phyloP scores from a whole-genome alignment of 2,888 invertebrate species.

The Idaea biselata region DNA sequence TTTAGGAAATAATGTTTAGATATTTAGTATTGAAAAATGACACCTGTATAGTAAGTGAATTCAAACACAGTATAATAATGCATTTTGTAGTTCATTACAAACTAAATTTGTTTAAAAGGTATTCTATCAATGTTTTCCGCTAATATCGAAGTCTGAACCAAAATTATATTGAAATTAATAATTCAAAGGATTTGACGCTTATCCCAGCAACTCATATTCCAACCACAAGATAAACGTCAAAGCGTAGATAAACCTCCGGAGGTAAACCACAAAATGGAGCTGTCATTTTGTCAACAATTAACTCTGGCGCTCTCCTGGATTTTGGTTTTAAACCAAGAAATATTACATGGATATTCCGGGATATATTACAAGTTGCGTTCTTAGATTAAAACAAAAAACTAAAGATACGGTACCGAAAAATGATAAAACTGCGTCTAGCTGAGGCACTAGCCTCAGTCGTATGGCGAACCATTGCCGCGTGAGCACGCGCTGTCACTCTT shows the following conservation, averaged over 20 bases:
- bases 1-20: too few species aligned
- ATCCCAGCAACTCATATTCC: neutral
- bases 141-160: neutral
- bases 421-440: too few species aligned
- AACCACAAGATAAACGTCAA: constrained; percentile 1
- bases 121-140: neutral
- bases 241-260: neutral
- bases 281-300: constrained; percentile 1
- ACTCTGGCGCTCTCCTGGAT: neutral
- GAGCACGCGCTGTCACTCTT: too few species aligned
- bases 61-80: neutral
- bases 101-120: neutral
- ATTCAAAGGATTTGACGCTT: neutral
- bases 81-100: too few species aligned
- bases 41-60: too few species aligned
- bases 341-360: neutral
- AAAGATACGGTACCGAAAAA: too few species aligned
- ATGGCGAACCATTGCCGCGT: too few species aligned
- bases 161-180: neutral
- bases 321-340: neutral
- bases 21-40: too few species aligned
- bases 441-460: too few species aligned
- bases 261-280: neutral
- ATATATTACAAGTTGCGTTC: neutral
- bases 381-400: too few species aligned